Conservation (phyloP, 2,797 vertebrate species). For the Xyrichtys novacula region DNA sequence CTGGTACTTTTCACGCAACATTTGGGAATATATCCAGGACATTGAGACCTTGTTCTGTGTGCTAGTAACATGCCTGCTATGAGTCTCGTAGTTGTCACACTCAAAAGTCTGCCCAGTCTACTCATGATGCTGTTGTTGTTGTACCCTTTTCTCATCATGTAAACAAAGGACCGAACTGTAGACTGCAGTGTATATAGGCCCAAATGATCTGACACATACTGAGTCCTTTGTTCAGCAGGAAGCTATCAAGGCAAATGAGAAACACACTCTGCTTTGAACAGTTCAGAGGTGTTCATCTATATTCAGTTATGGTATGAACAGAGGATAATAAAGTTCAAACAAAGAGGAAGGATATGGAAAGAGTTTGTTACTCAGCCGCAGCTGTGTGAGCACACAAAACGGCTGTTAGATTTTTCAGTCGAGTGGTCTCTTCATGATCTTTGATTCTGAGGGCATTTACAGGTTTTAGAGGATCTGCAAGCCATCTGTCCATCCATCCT, state of each 20-base stretch:
- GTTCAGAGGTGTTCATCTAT: not conserved
- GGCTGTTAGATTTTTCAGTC: conserved; percentile 34
- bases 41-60: not conserved
- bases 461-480: conserved; percentile 1
- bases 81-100: not conserved
- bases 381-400: conserved; percentile 27
- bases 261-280: conserved; percentile 12
- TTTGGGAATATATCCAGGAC: not conserved
- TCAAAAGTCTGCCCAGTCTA: conserved; percentile 7
- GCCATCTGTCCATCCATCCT: not conserved
- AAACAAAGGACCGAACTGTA: conserved; percentile 31
- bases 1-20: not conserved
- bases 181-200: conserved; percentile 11
- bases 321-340: conserved; percentile 18
- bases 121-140: not conserved
- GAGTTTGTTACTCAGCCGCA: conserved; percentile 17
- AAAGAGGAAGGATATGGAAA: not conserved
- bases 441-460: conserved; percentile 34
- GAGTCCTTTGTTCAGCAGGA: conserved; percentile 34
- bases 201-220: conserved; percentile 31
- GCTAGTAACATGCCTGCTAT: not conserved
- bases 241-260: conserved; percentile 1
- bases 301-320: conserved; percentile 1
- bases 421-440: conserved; percentile 53
- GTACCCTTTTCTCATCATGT: conserved; percentile 32